A percentile compares a stretch with the other conserved stretches of the same genome.
Conservation (phyloP, 2,113 vertebrate genomes). For the Burhinus oedicnemus region DNA sequence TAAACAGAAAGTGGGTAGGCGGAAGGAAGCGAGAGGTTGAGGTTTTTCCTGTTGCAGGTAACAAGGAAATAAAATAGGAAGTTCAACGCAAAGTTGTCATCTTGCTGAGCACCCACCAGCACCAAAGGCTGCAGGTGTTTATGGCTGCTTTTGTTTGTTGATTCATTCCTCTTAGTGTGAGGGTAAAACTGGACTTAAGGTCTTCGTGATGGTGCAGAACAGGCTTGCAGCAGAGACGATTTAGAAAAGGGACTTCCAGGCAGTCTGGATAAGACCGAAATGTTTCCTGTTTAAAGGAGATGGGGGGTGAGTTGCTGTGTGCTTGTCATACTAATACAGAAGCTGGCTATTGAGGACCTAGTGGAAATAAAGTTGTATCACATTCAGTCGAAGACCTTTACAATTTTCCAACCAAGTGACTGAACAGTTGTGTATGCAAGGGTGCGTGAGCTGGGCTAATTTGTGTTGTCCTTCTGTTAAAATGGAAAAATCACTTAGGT, state of each 20-base stretch:
- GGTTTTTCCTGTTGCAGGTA: conserved; percentile 34
- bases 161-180: not conserved
- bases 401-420: fast-evolving
- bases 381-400: not conserved
- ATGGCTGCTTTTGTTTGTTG: not conserved
- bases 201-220: not conserved
- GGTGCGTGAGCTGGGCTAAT: not conserved
- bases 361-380: not conserved
- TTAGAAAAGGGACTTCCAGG: not conserved
- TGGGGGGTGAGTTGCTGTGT: not conserved
- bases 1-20: not conserved
- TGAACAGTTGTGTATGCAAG: not conserved
- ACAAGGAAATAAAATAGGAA: conserved; percentile 45
- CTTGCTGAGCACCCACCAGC: not conserved
- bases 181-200: not conserved
- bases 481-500: not conserved
- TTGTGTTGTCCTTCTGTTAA: not conserved
- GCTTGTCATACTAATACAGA: not conserved
- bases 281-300: not conserved
- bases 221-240: not conserved
- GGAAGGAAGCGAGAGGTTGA: conserved; percentile 28
- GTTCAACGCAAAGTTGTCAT: not conserved
- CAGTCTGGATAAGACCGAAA: not conserved
- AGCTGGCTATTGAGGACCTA: not conserved
- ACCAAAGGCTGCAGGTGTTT: not conserved